phyloP scores from a whole-genome alignment of 2,113 vertebrate species.

The Barnardius zonarius region DNA sequence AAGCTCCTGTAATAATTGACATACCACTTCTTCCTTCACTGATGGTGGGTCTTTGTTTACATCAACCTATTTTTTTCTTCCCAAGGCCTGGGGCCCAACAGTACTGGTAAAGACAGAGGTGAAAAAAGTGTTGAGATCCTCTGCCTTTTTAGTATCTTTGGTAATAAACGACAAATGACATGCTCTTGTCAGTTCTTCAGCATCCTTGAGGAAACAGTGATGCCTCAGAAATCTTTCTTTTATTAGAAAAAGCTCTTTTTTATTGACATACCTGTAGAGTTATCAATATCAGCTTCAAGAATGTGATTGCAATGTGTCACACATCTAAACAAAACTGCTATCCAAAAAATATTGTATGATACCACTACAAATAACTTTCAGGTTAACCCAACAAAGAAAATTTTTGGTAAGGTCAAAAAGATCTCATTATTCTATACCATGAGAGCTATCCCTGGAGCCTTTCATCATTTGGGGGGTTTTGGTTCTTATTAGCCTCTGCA shows the following conservation, averaged over 20 bases:
- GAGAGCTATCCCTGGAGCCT: neutral
- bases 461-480: neutral
- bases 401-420: neutral
- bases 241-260: neutral
- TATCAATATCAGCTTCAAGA: neutral
- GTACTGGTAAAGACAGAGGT: neutral
- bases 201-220: neutral
- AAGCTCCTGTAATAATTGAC: neutral
- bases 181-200: neutral
- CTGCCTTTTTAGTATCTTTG: neutral
- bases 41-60: neutral
- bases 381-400: neutral
- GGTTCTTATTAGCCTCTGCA: neutral
- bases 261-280: neutral
- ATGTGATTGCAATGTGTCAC: neutral
- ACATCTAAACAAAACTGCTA: neutral
- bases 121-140: neutral
- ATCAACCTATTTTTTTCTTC: neutral
- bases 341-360: neutral
- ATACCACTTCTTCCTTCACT: neutral
- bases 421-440: neutral
- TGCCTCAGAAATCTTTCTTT: neutral
- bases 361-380: neutral
- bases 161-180: neutral
- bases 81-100: neutral